A percentile compares a stretch with the other conserved stretches of the same genome.
These are phyloP conservation scores for Vulpes vulpes DNA, from an alignment of 2,113 vertebrate species.

Conservation along the genomic window DNA sequence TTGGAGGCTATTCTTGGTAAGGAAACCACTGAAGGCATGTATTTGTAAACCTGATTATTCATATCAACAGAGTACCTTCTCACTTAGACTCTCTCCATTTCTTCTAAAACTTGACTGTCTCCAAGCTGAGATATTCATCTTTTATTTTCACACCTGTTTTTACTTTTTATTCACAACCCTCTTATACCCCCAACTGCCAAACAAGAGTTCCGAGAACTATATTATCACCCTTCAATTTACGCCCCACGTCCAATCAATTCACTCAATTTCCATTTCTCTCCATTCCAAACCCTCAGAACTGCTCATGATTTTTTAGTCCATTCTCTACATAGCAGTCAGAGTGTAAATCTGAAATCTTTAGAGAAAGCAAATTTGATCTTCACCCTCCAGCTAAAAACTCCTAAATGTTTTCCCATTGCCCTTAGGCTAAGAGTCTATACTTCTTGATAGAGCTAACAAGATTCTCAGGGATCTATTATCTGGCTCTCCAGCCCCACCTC, in stretches of 20 bases:
- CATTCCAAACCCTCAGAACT: not conserved
- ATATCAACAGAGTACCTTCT: not conserved
- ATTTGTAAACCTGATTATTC: not conserved
- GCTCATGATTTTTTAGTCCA: not conserved
- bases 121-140: not conserved
- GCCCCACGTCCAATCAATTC: not conserved
- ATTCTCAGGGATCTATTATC: not conserved
- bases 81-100: not conserved
- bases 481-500: not conserved
- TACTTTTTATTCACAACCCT: not conserved
- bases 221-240: not conserved
- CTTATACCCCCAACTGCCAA: not conserved
- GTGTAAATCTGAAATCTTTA: not conserved
- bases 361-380: not conserved
- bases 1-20: not conserved
- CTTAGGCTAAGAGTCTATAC: not conserved
- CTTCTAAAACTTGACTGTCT: not conserved
- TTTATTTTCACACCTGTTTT: not conserved
- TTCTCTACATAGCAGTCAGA: not conserved
- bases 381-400: not conserved
- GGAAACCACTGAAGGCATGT: not conserved
- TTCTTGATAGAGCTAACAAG: not conserved
- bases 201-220: not conserved
- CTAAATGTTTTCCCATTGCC: not conserved
- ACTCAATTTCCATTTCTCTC: not conserved